These are phyloP conservation scores for Papilio helenus DNA, from an alignment of 1,140 invertebrate genomes.

Conservation along the genomic window DNA sequence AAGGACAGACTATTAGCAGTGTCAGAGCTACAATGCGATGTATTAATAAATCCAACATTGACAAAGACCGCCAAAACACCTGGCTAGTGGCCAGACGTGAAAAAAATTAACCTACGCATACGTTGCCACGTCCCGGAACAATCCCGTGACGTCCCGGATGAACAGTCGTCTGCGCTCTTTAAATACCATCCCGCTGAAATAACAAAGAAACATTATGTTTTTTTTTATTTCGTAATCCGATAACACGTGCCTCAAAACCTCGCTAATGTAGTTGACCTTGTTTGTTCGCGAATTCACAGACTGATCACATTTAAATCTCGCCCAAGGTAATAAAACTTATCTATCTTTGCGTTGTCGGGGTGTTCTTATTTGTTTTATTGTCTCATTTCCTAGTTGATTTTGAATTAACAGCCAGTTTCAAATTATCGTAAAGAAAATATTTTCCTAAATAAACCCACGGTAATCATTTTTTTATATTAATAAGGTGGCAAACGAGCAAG, in stretches of 20 bases:
- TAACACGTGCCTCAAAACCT: slow-evolving; percentile 2
- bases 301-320: neutral
- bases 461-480: too few species aligned
- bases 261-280: neutral
- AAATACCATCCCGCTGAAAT: slow-evolving; percentile 43
- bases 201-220: slow-evolving; percentile 40
- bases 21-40: slow-evolving; percentile 63
- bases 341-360: neutral
- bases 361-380: neutral
- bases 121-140: slow-evolving; percentile 56
- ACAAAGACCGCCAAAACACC: slow-evolving; percentile 81
- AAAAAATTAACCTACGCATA: slow-evolving; percentile 72
- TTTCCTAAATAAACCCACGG: too few species aligned
- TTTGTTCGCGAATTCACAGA: slow-evolving; percentile 4
- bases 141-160: slow-evolving; percentile 61
- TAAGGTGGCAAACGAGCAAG: too few species aligned
- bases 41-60: slow-evolving; percentile 83
- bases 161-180: slow-evolving; percentile 53
- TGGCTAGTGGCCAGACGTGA: slow-evolving; percentile 67
- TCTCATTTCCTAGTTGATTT: neutral
- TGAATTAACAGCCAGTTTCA: neutral
- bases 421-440: too few species aligned
- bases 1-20: slow-evolving; percentile 58
- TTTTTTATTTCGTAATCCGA: slow-evolving; percentile 29
- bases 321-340: neutral